phyloP scores from a whole-genome alignment of 1,140 invertebrate genomes.

The Hypsibius dujardini region DNA sequence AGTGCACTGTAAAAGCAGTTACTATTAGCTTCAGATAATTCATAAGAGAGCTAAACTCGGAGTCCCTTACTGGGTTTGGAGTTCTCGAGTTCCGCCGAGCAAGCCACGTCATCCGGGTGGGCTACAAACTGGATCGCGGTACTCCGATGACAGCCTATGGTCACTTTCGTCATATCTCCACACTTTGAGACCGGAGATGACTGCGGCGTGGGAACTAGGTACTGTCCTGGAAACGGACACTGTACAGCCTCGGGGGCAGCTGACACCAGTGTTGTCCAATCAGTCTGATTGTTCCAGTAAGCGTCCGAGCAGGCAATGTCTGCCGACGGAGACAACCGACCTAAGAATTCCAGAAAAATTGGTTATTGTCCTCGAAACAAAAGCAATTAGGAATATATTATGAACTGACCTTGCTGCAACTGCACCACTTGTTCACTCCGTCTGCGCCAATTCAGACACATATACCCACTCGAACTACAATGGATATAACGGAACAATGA shows the following conservation, averaged over 20 bases:
- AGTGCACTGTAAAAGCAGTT: slow-evolving; percentile 14
- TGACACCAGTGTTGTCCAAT: background rate
- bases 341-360: no score
- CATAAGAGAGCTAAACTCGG: background rate
- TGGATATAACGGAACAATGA: background rate
- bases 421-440: background rate
- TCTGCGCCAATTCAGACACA: background rate
- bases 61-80: slow-evolving; percentile 1
- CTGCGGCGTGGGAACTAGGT: background rate
- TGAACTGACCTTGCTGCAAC: background rate
- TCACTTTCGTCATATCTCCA: slow-evolving; percentile 6
- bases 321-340: background rate
- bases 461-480: background rate
- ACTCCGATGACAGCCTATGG: slow-evolving; percentile 2
- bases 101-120: background rate
- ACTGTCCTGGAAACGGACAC: slow-evolving; percentile 11
- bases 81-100: background rate
- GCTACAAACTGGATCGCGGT: background rate
- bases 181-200: background rate
- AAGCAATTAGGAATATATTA: no score
- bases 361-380: no score
- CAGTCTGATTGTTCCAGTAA: background rate
- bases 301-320: slow-evolving; percentile 6
- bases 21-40: background rate
- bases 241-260: background rate